Evolutionary conservation across 1,140 invertebrate species (phyloP).

Genomic region (Trissolcus basalis): DNA sequence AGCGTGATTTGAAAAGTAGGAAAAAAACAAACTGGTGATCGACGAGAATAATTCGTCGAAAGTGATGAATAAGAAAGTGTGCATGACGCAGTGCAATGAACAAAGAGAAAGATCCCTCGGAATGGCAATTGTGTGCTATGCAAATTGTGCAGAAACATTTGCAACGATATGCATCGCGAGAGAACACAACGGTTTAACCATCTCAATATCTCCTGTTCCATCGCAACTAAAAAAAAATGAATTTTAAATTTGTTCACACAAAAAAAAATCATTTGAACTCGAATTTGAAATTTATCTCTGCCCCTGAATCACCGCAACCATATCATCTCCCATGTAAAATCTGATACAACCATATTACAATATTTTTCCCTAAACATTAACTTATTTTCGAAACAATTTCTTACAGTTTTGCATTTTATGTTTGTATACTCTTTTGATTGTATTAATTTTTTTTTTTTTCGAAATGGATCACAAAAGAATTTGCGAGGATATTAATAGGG

Average conservation of each 20-base stretch:
- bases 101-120: slow-evolving; percentile 44
- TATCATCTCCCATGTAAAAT: background rate
- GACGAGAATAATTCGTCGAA: slow-evolving; percentile 43
- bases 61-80: slow-evolving; percentile 53
- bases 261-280: background rate
- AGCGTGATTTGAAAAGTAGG: background rate
- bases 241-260: background rate
- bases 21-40: slow-evolving; percentile 16
- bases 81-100: slow-evolving; percentile 41
- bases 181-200: slow-evolving; percentile 39
- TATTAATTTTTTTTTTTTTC: too few species aligned
- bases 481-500: too few species aligned
- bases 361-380: too few species aligned
- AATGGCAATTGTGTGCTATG: slow-evolving; percentile 47
- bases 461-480: too few species aligned
- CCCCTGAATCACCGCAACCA: slow-evolving; percentile 1
- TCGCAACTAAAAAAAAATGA: too few species aligned
- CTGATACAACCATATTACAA: too few species aligned
- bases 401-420: too few species aligned
- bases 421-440: too few species aligned
- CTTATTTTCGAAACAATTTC: too few species aligned
- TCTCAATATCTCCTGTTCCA: slow-evolving; percentile 33
- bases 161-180: slow-evolving; percentile 32
- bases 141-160: slow-evolving; percentile 46
- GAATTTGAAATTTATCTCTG: background rate